A percentile compares a stretch with the other conserved stretches of the same genome.
These are phyloP conservation scores for Crossaster papposus DNA, from an alignment of 53 echinoderm and acorn worm genomes.

Conservation along the genomic window DNA sequence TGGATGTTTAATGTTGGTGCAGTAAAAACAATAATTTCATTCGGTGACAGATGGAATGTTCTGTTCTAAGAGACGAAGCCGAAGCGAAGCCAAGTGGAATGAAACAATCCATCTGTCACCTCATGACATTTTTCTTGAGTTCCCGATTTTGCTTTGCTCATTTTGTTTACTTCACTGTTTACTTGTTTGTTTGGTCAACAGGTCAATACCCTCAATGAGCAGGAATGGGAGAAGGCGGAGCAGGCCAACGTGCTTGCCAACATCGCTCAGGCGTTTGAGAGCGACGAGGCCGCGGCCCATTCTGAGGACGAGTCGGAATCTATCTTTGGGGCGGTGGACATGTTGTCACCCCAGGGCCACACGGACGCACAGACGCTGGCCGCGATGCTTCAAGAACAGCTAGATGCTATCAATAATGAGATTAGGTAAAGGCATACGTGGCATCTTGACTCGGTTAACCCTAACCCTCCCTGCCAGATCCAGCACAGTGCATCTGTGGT, in stretches of 20 bases:
- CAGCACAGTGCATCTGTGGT: too few species aligned
- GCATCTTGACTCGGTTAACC: not conserved
- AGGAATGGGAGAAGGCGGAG: slow-evolving; percentile 99
- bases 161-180: not conserved
- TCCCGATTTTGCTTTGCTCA: not conserved
- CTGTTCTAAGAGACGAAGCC: too few species aligned
- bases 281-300: slow-evolving; percentile 69
- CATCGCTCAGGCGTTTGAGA: slow-evolving; percentile 98
- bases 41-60: too few species aligned
- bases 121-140: not conserved
- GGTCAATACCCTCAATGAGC: slow-evolving; percentile 96
- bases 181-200: slow-evolving; percentile 37
- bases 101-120: too few species aligned
- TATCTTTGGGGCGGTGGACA: slow-evolving; percentile 93
- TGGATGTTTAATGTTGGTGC: too few species aligned
- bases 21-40: too few species aligned
- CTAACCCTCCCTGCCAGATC: too few species aligned
- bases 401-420: slow-evolving; percentile 99
- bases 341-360: slow-evolving; percentile 92
- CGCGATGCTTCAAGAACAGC: slow-evolving; percentile 91
- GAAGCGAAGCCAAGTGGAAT: too few species aligned
- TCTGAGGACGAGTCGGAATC: slow-evolving; percentile 81
- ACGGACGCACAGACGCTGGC: slow-evolving; percentile 97
- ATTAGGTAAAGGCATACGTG: slow-evolving; percentile 69
- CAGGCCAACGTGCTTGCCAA: slow-evolving; percentile 96